phyloP scores from a whole-genome alignment of 2,113 vertebrate species.

The Anguilla rostrata region DNA sequence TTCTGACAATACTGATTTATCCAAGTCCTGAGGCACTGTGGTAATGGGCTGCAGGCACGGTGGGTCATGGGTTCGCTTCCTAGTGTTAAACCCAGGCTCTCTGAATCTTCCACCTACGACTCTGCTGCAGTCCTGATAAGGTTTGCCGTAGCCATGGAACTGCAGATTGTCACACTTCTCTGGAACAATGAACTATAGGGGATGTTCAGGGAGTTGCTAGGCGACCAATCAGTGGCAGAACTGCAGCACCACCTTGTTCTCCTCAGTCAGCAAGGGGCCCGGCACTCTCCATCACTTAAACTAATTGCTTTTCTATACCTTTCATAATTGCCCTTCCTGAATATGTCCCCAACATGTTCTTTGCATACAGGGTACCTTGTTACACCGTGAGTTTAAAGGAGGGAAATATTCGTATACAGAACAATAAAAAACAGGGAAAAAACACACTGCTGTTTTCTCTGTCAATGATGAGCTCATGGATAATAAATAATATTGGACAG shows the following conservation, averaged over 20 bases:
- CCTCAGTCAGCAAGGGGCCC: background rate
- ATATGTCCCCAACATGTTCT: background rate
- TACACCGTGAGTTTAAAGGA: background rate
- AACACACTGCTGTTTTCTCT: background rate
- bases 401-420: background rate
- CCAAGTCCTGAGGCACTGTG: background rate
- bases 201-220: slow-evolving; percentile 14
- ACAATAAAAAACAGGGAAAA: background rate
- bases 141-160: background rate
- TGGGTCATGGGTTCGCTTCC: slow-evolving; percentile 19
- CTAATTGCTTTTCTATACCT: background rate
- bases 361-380: background rate
- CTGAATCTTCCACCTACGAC: background rate
- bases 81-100: slow-evolving; percentile 6
- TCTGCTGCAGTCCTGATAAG: background rate
- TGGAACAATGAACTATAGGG: slow-evolving; percentile 22
- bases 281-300: background rate
- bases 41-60: slow-evolving; percentile 15
- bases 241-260: background rate
- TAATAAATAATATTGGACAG: too few species aligned
- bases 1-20: background rate
- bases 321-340: background rate
- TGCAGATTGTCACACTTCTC: slow-evolving; percentile 18
- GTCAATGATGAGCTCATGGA: background rate
- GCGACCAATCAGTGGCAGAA: slow-evolving; percentile 6